Base-by-base conservation (phyloP, 2,113 vertebrate genomes). In the Chunga burmeisteri region DNA sequence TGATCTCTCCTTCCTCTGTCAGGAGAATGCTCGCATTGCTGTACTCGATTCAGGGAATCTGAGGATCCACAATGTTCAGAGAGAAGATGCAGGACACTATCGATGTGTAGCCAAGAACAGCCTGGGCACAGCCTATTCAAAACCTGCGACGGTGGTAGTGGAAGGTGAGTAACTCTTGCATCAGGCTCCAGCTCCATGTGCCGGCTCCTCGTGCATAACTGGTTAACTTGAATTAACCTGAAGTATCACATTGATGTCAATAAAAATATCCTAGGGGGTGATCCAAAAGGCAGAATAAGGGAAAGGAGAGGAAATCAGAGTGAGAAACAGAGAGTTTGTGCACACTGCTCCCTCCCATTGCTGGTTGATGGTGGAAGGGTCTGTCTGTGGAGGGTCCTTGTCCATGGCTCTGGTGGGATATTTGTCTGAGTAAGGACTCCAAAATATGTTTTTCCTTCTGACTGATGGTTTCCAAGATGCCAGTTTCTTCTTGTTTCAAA, bases 31-130 rank as follows among this genome's bases (percentile, higher is more conserved):
- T 52, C 98, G 99, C 20, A 98, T 99, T 79, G 98, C 98, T 52
- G 97, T 99, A 93, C 98, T 99, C 3, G 99, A 99, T 91, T 99
- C 99, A 5, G 99, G 99, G 25, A 99, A 98, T 56, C 89, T 99
- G 97, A 99, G 99, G 98, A 99, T 99, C 87, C 99, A 99, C 66
- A 99, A 98, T 25, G 98, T 99, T 70, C 98, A 99, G 96, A 99
- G 99, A 93, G 99, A 99, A 97, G 99, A 99, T 38, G 99, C 98
- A 32, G 99, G 99, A 34, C 98, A 99, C 26, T 99, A 99, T 91
- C 98, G 99, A 15, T 99, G 99, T 84, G 98, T 99, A 91, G 99
- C 99, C 56, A 99, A 98, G 93, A 99, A 99, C 97, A 99, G 99
- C 96, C 98, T 99, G n/a, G 99, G 99, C 38, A 98, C 98, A 32